Evolutionary conservation across 2,797 vertebrate species (phyloP).

Genomic region (Enteromius radiatus): DNA sequence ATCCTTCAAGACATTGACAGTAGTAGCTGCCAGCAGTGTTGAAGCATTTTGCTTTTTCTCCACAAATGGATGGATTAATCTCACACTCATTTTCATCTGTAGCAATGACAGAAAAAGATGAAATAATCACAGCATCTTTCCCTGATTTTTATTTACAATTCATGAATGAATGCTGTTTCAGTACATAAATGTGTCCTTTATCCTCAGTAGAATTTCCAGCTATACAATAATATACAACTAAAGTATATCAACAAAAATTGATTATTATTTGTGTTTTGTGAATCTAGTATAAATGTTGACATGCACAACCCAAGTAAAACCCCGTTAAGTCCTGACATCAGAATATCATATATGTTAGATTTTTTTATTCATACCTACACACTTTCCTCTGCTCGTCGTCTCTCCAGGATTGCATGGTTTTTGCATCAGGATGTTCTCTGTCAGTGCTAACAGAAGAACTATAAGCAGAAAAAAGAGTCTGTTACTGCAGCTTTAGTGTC

Average conservation of each 20-base stretch:
- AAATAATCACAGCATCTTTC: neutral
- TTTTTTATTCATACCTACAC: slow-evolving; percentile 5
- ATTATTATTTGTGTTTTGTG: neutral
- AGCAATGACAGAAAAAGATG: neutral
- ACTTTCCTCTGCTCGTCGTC: fast-evolving
- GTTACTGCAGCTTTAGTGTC: neutral
- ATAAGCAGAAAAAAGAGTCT: neutral
- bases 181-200: neutral
- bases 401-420: fast-evolving
- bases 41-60: fast-evolving
- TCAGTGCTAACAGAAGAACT: slow-evolving; percentile 19
- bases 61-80: fast-evolving
- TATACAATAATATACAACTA: neutral
- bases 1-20: slow-evolving; percentile 67
- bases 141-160: neutral
- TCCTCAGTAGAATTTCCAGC: neutral
- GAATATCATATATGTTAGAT: too few species aligned
- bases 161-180: neutral
- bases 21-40: slow-evolving; percentile 64
- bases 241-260: neutral
- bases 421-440: neutral
- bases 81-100: slow-evolving; percentile 63
- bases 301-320: neutral
- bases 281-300: neutral
- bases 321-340: too few species aligned